A percentile compares a stretch with the other conserved stretches of the same genome.
These are phyloP conservation scores for Lasioglossum villosulum DNA, from an alignment of 2,888 invertebrate genomes.

Conservation along the genomic window DNA sequence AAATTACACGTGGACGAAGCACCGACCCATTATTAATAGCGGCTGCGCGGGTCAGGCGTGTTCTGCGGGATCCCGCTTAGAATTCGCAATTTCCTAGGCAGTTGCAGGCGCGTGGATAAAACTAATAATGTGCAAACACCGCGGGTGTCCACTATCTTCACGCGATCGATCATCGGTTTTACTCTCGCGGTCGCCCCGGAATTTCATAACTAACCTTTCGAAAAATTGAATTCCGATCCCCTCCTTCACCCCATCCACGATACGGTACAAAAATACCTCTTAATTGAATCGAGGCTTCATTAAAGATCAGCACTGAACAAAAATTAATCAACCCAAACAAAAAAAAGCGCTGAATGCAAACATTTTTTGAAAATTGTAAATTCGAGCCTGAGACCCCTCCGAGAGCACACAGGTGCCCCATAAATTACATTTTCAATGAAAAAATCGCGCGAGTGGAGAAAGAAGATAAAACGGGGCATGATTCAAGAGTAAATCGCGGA, in stretches of 20 bases:
- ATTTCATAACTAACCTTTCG: neutral
- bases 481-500: neutral
- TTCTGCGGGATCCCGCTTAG: slow-evolving; percentile 1
- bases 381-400: neutral
- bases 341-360: neutral
- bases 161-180: slow-evolving; percentile 14
- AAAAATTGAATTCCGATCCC: slow-evolving; percentile 11
- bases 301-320: neutral
- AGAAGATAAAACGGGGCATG: neutral
- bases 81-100: slow-evolving; percentile 34
- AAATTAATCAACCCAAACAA: too few relatives aligned
- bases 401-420: neutral
- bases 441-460: neutral
- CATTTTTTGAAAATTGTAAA: neutral
- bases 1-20: slow-evolving; percentile 26
- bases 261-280: neutral
- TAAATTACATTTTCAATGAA: neutral
- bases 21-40: slow-evolving; percentile 28
- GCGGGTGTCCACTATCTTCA: neutral
- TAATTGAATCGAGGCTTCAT: neutral
- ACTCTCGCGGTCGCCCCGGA: neutral
- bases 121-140: slow-evolving; percentile 14
- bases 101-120: slow-evolving; percentile 6
- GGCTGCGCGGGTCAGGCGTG: neutral
- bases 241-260: neutral